Base-by-base conservation (phyloP, 2,113 vertebrate genomes). In the Brachyhypopomus gauderio region DNA sequence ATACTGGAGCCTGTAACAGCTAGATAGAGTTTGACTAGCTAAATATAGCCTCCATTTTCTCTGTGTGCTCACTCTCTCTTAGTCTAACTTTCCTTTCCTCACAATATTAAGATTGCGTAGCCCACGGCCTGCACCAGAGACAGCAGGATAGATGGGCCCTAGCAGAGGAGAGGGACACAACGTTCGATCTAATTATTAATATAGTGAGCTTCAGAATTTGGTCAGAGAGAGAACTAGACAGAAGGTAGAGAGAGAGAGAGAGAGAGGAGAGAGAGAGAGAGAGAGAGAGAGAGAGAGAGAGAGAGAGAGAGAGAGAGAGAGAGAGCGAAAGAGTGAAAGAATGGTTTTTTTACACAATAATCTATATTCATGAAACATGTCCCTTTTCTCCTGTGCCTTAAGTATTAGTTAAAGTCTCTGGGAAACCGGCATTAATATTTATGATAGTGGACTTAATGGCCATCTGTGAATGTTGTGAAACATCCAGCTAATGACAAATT, bases 321-420 rank as follows among this genome's bases (percentile, higher is more conserved):
- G 12, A 20, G 17, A 30, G 23, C 34, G 55, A 75, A 7, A 30
- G 30, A 17, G 55, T n/a, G 17, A 75, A 25, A 34, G 25, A 59
- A n/a, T 3, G 4, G 12, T 59, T 56, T 20, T 62, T 30, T 34
- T 80, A 64, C 20, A 64, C 19, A 72, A 16, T 16, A 25, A 67
- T 67, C 16, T 67, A 34, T 70, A 70, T 70, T 41, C 78, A 80
- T 64, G 73, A 80, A 73, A 52, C 70, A 64, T 80, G 70, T 36
- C 45, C 2, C 55, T 14, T 20, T 52, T 66, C 71, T 64, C 41
- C 8, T 19, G 56, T 19, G 59, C 16, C 59, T 64, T 45, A 73
- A n/a, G 59, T 34, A 72, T 80, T 48, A 70, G 66, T 67, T 30
- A 36, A 36, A 38, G 64, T 80, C 58, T 30, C 77, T 22, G 34